These are phyloP conservation scores for Cistogaster globosa DNA, from an alignment of 2,888 invertebrate genomes.

Conservation along the genomic window DNA sequence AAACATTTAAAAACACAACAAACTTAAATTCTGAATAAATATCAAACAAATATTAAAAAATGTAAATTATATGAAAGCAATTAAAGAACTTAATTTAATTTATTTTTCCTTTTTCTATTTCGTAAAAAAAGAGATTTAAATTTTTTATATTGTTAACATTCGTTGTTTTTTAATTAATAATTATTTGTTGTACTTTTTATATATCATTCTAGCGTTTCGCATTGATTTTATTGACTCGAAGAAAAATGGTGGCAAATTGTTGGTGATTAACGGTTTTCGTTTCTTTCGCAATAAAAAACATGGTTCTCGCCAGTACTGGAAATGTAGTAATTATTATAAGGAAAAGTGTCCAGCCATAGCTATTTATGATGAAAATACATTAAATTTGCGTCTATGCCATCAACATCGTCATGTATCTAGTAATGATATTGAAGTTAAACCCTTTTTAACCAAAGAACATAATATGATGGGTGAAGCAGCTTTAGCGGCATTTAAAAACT, in stretches of 20 bases:
- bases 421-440: slow-evolving; percentile 81
- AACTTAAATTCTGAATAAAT: slow-evolving; percentile 32
- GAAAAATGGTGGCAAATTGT: slow-evolving; percentile 82
- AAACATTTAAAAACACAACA: slow-evolving; percentile 34
- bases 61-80: slow-evolving; percentile 11
- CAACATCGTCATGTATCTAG: slow-evolving; percentile 81
- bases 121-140: background rate
- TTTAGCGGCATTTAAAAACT: slow-evolving; percentile 65
- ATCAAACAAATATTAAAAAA: slow-evolving; percentile 17
- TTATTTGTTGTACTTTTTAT: slow-evolving; percentile 47
- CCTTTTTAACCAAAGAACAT: slow-evolving; percentile 74
- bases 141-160: background rate
- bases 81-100: slow-evolving; percentile 15
- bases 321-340: slow-evolving; percentile 83
- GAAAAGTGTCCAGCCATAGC: slow-evolving; percentile 83
- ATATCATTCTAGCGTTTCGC: slow-evolving; percentile 78
- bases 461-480: slow-evolving; percentile 69
- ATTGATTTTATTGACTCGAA: slow-evolving; percentile 83
- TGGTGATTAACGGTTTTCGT: slow-evolving; percentile 82
- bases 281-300: slow-evolving; percentile 83
- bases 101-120: background rate
- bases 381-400: slow-evolving; percentile 81
- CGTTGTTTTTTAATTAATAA: slow-evolving; percentile 22
- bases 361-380: slow-evolving; percentile 81
- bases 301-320: slow-evolving; percentile 83